Base-by-base conservation (phyloP, 1,140 invertebrate species). In the Drosophila gunungcola region DNA sequence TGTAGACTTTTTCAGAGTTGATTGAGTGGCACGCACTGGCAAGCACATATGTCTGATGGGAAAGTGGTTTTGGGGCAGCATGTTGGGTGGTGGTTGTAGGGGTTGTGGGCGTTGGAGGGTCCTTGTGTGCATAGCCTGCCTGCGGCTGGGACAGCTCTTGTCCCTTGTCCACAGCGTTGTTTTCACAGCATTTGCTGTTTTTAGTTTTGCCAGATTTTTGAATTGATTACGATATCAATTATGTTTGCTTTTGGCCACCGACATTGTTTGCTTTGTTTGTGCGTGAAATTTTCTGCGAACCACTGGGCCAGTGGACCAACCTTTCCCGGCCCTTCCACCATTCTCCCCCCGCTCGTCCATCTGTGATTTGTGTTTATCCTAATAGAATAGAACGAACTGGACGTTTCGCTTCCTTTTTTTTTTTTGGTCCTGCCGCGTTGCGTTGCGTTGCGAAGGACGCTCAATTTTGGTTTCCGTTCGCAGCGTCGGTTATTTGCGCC, bases 171-270 rank as follows among this genome's bases (percentile, higher is more conserved):
- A 65, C 45, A 55, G 52, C 52, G 68, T 80, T 89, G 84, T 78
- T 89, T 81, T 86, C 82, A 86, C 74, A 86, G 83, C 80, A 73
- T 67, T 89, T 80, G 84, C 68, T 80, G 83, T 88, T 88, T 89
- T 88, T 88, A 89, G 84, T 84, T 83, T 73, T 74, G 67, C 76
- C 62, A 88, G 80, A 89, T 89, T 89, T 89, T 89, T 89, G 85
- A 89, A 89, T 89, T 89, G 84, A 89, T 89, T 89, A 89, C 84
- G 80, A 89, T 89, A 89, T 89, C 84, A 89, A 89, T 89, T 89
- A 89, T 89, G 84, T 89, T 89, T 89, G 84, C 84, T 89, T 84
- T 76, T 56, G 84, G 83, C 67, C 84, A 89, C 72, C 54, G 80
- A 80, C 64, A 53, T 57, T 88, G 84, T 88, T 89, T 88, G 84